Evolutionary conservation across 2,113 vertebrate genomes (phyloP).

Genomic region (Athene cunicularia): DNA sequence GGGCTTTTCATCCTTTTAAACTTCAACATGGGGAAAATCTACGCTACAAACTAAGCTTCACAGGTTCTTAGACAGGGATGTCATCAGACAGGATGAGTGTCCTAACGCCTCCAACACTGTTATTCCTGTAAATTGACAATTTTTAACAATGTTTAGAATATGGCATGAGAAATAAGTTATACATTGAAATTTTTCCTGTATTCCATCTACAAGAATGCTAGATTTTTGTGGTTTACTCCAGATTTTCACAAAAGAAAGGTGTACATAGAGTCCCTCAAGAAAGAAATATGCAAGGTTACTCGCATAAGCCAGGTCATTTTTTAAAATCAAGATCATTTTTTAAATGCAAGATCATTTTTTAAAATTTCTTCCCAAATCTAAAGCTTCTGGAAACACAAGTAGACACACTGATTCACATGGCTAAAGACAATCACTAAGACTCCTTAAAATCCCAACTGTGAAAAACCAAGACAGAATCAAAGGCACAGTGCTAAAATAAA

Average conservation of each 20-base stretch:
- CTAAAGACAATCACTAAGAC: neutral
- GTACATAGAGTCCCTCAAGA: neutral
- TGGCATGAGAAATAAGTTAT: neutral
- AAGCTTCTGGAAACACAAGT: neutral
- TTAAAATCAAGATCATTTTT: neutral
- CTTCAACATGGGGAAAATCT: neutral
- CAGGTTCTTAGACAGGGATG: neutral
- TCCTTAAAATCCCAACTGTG: neutral
- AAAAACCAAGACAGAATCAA: neutral
- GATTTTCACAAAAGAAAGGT: neutral
- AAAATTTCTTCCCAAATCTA: neutral
- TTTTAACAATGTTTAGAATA: neutral
- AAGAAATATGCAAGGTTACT: neutral
- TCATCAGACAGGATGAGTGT: neutral
- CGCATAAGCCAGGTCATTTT: neutral
- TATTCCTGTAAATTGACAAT: neutral
- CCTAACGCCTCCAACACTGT: neutral
- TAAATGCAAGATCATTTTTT: neutral
- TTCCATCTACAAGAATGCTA: neutral
- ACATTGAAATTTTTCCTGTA: neutral
- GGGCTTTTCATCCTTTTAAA: conserved; percentile 19
- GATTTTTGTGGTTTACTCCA: neutral
- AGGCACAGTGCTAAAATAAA: neutral
- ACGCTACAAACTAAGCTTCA: neutral
- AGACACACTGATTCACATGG: rapidly evolving